Percentiles rank a stretch among this genome's conserved stretches.
These are phyloP conservation scores for Cygnus buccinator DNA, from an alignment of 2,113 vertebrate genomes.

Conservation along the genomic window DNA sequence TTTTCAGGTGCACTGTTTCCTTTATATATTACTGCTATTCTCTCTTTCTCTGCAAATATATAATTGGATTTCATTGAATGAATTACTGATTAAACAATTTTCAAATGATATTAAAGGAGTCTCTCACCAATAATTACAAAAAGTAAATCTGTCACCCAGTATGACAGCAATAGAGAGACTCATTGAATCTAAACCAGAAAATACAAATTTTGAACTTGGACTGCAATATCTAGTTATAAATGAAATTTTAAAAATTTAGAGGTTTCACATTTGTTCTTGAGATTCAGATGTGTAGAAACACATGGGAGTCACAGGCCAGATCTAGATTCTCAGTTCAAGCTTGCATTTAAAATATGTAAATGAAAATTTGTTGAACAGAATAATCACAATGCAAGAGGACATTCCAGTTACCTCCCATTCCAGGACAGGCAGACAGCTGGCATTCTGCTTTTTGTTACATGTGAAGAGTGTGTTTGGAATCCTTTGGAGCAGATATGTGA, in stretches of 20 bases:
- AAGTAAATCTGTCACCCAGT: background rate
- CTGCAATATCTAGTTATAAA: background rate
- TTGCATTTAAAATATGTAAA: background rate
- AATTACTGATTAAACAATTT: background rate
- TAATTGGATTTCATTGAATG: background rate
- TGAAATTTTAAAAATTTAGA: background rate
- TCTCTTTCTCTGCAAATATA: background rate
- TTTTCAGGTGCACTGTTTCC: background rate
- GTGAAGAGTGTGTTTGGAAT: background rate
- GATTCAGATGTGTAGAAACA: background rate
- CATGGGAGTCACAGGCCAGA: background rate
- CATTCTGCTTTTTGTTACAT: background rate
- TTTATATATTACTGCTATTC: background rate
- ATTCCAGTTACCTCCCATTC: background rate
- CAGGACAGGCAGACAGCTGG: background rate
- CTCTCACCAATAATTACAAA: background rate
- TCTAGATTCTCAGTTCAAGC: background rate
- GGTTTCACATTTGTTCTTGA: background rate
- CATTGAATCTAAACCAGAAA: background rate
- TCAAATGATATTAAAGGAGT: background rate
- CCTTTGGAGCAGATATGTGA: background rate
- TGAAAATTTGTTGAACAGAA: background rate
- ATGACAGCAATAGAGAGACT: background rate
- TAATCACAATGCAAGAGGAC: background rate
- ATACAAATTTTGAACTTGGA: background rate